Base-by-base conservation (phyloP, 2,888 invertebrate genomes). In the Cylindroiulus punctatus region DNA sequence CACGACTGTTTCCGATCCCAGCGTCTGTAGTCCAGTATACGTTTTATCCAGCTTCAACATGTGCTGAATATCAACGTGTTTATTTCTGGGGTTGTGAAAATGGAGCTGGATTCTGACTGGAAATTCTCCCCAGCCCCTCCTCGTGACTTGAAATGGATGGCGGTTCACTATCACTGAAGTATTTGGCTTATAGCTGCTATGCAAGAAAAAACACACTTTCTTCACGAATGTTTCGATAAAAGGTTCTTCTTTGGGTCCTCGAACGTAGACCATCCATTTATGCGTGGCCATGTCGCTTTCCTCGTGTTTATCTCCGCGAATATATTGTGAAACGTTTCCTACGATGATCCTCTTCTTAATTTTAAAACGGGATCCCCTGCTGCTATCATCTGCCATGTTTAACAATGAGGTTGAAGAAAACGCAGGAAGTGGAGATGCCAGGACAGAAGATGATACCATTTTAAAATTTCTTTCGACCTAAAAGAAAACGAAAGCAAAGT, bases 81-180 rank as follows among this genome's bases (percentile, higher is more conserved):
- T 94, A 90, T 97, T 96, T 22, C 94, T 91, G 10, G 92, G 90
- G 86, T 95, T 94, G 7, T 93, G 91, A 90, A 97, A 97, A 91
- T 95, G 95, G 0, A 97, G 92, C 90, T 96, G 95, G 2, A 97
- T 93, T 85, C 95, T 92, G 7, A 97, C 93, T 0, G 96, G 96
- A 91, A 97, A 97, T 92, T 97, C 97, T 17, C 97, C 97, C 97
- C 97, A 97, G 26, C 97, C 97, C 87, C 96, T 93, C 57, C 96
- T 93, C 0, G 95, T 94, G 87, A 97, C 90, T 91, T 96, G 96
- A 92, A 95, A 97, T 0, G 97, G 97, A 0, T 95, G 93, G 52
- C 93, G 92, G 87, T 95, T 93, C 12, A 97, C 92, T 90, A 95
- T 95, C 10, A 97, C 94, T 36, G 95, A 93, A 90, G 97, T 96